These are phyloP conservation scores for Merodon equestris DNA, from an alignment of 2,888 invertebrate genomes.

Conservation along the genomic window DNA sequence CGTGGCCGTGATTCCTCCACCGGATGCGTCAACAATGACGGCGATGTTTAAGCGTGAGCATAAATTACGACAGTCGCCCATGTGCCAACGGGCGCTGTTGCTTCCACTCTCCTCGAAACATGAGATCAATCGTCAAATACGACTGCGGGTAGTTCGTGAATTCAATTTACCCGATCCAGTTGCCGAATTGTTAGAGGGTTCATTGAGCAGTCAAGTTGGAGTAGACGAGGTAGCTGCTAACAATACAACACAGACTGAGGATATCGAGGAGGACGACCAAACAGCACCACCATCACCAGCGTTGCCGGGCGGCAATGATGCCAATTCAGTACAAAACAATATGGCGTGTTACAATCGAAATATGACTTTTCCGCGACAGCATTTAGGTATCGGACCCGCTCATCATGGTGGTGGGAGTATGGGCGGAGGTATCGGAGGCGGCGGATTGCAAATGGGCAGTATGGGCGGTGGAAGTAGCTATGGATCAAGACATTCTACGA, in stretches of 20 bases:
- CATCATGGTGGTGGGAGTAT: conserved; percentile 70
- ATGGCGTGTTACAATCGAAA: conserved; percentile 81
- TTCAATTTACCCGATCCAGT: conserved; percentile 95
- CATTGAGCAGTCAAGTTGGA: conserved; percentile 74
- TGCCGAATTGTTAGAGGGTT: conserved; percentile 86
- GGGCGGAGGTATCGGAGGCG: conserved; percentile 68
- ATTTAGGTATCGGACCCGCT: conserved; percentile 65
- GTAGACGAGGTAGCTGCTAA: conserved; percentile 70
- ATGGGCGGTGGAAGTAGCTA: conserved; percentile 65
- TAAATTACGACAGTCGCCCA: conserved; percentile 88
- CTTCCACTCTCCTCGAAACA: conserved; percentile 87
- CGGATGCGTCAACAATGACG: conserved; percentile 86
- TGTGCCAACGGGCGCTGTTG: conserved; percentile 88
- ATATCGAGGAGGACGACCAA: conserved; percentile 75
- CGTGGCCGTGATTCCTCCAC: conserved; percentile 85
- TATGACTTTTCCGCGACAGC: conserved; percentile 83
- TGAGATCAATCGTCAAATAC: conserved; percentile 88
- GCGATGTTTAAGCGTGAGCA: conserved; percentile 92
- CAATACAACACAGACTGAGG: conserved; percentile 74
- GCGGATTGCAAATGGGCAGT: conserved; percentile 4
- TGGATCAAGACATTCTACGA: conserved; percentile 74
- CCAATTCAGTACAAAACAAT: conserved; percentile 74
- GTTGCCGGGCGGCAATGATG: conserved; percentile 71
- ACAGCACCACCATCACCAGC: conserved; percentile 79
- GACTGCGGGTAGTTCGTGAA: conserved; percentile 94